A percentile compares a stretch with the other conserved stretches of the same genome.
Conservation (phyloP, 2,888 invertebrate genomes). For the Synanthedon formicaeformis region DNA sequence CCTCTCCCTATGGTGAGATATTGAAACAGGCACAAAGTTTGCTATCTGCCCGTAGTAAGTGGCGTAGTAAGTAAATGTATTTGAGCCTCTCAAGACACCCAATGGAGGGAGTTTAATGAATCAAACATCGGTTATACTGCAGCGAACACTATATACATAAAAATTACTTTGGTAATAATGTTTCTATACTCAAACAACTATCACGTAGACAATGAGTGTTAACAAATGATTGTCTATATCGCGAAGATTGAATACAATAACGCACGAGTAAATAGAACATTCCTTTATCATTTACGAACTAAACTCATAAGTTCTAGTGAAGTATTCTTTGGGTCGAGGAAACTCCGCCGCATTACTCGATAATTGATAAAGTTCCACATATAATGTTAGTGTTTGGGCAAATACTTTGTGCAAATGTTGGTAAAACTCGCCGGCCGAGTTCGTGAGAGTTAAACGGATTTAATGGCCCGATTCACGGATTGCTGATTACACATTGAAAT, state of each 20-base stretch:
- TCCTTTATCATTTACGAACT: constrained; percentile 34
- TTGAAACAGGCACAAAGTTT: too few species aligned
- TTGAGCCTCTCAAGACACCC: too few species aligned
- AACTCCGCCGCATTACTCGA: constrained; percentile 49
- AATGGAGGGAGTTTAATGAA: too few species aligned
- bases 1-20: too few species aligned
- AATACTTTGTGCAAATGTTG: constrained; percentile 47
- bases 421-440: neutral
- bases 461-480: constrained; percentile 12
- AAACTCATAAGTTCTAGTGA: constrained; percentile 26
- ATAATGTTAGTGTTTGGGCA: constrained; percentile 33
- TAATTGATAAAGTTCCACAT: constrained; percentile 53
- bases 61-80: too few species aligned
- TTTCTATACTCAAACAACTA: too few species aligned
- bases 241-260: neutral
- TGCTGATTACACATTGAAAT: constrained; percentile 39
- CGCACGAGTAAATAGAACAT: neutral
- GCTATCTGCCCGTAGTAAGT: too few species aligned
- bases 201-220: neutral
- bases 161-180: too few species aligned
- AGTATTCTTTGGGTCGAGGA: constrained; percentile 38
- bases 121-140: too few species aligned
- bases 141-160: too few species aligned
- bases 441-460: neutral
- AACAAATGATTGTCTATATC: neutral